Conservation (phyloP, 2,888 invertebrate species). For the Latrodectus hesperus region DNA sequence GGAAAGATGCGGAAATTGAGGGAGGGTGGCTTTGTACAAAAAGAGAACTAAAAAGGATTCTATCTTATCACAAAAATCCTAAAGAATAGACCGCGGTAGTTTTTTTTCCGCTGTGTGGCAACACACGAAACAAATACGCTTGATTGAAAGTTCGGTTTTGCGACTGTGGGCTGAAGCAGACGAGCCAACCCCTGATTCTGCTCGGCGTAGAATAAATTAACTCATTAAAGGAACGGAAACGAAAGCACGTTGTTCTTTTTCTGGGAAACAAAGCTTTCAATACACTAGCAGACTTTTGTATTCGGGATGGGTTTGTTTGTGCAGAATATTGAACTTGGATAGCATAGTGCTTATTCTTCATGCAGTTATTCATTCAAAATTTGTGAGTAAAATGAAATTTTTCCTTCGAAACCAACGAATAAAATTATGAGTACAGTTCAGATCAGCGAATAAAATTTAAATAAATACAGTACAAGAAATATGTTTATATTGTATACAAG, state of each 20-base stretch:
- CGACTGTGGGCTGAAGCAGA: neutral
- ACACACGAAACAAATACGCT: slow-evolving; percentile 49
- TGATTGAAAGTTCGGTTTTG: slow-evolving; percentile 51
- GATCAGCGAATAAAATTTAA: no score
- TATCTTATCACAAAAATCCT: slow-evolving; percentile 41
- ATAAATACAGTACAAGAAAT: no score
- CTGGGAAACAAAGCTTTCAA: neutral
- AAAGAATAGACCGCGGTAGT: slow-evolving; percentile 34
- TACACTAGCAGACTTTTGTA: no score
- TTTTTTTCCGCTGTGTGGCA: slow-evolving; percentile 7
- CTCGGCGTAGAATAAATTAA: neutral
- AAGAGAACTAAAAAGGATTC: slow-evolving; percentile 8
- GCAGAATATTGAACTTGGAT: no score
- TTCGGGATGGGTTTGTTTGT: no score
- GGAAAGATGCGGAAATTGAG: slow-evolving; percentile 41
- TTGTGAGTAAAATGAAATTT: no score
- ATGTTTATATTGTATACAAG: no score
- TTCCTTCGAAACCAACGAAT: no score
- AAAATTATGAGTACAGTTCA: no score
- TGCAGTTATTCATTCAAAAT: no score
- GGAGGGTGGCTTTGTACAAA: neutral
- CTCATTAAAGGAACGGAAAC: neutral
- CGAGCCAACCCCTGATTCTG: neutral
- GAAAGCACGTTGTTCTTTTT: neutral
- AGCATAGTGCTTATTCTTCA: no score